Evolutionary conservation across 2,113 vertebrate genomes (phyloP), one percentile per base, ranked within the genome.

Genomic region (Toxotes chatareus): DNA sequence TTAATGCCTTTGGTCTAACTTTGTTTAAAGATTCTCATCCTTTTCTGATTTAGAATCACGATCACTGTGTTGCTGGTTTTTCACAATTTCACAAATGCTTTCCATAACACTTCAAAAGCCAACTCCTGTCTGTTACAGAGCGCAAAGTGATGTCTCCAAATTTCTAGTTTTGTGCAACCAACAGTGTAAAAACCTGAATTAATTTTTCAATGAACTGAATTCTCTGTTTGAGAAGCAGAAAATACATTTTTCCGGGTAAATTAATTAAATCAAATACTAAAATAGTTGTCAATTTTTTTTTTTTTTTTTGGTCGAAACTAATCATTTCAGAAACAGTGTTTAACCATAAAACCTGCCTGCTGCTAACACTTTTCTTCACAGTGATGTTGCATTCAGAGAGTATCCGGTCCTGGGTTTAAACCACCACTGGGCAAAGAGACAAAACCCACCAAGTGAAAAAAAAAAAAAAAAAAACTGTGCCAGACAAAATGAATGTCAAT

Each of bases 401-500:
- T 11, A n/a, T 70, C 71, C 49, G 44, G 27, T 13, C 12, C 5
- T 1, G n/a, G 1, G n/a, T 51, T 73, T 34, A 55, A 61, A 59
- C 34, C 9, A 8, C 40, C 68, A 31, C 23, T 1, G 23, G 42
- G n/a, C 36, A 73, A 8, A 65, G 46, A 72, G 32, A 81, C 69
- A 72, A 85, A 89, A 73, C 46, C 62, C 42, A 70, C 32, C 67
- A 38, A 49, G 44, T 40, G 69, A 68, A 16, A 51, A 65, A 32
- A 47, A 47, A 47, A 2, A 47, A 40, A 13, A 62, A 79, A 73
- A 80, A 88, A 59, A 80, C 56, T 57, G 61, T 73, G 79, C 77
- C 73, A 85, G 80, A 90, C 87, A 84, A 79, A 93, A 90, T 90
- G 86, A 94, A 94, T 89, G 92, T 92, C 87, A 86, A 77, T 88